phyloP scores from a whole-genome alignment of 1,140 invertebrate genomes.

The Caenorhabditis brenneri region DNA sequence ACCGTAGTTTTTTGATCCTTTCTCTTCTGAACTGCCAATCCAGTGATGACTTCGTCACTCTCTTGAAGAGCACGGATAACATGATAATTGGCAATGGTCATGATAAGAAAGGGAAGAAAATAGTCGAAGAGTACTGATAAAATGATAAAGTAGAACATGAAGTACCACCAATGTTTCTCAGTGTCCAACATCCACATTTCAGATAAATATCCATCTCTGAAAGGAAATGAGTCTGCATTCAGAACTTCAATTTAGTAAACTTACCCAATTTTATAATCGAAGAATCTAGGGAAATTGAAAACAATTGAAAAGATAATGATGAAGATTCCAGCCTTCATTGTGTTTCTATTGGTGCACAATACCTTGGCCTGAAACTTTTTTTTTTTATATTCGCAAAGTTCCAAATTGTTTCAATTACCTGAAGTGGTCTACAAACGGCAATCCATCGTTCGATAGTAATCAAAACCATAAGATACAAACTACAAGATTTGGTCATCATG shows the following conservation, averaged over 20 bases:
- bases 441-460: constrained; percentile 30
- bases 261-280: constrained; percentile 35
- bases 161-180: constrained; percentile 36
- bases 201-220: constrained; percentile 25
- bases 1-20: constrained; percentile 24
- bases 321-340: constrained; percentile 25
- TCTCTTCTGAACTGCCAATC: constrained; percentile 7
- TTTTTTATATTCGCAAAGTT: not conserved
- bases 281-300: constrained; percentile 10
- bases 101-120: constrained; percentile 1
- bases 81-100: constrained; percentile 29
- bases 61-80: constrained; percentile 13
- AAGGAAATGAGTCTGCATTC: no score
- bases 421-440: constrained; percentile 7
- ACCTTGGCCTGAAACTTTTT: not conserved
- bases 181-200: constrained; percentile 38
- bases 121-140: constrained; percentile 27
- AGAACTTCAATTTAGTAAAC: no score
- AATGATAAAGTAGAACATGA: constrained; percentile 22
- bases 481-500: constrained; percentile 23
- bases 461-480: constrained; percentile 20
- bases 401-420: not conserved
- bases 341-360: constrained; percentile 3
- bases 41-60: constrained; percentile 33
- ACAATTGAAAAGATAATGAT: constrained; percentile 12